phyloP scores from a whole-genome alignment of 2,113 vertebrate species.

The Caloenas nicobarica region DNA sequence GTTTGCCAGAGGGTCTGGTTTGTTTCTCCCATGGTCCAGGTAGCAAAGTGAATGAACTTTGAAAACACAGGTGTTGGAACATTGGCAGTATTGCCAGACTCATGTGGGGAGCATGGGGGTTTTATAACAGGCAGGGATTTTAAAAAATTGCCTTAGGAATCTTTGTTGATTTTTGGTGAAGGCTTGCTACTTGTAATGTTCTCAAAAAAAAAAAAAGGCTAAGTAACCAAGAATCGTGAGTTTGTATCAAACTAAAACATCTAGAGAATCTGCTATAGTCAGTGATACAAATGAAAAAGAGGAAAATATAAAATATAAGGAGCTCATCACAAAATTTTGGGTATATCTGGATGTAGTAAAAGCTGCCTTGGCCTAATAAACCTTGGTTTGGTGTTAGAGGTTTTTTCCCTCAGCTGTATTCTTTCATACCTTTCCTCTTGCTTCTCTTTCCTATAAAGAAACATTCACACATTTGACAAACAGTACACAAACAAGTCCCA shows the following conservation, averaged over 20 bases:
- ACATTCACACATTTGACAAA: not conserved
- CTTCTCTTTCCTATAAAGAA: not conserved
- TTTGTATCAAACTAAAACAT: not conserved
- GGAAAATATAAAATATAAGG: not conserved
- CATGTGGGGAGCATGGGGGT: rapidly evolving
- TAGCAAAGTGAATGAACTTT: not conserved
- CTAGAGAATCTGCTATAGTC: not conserved
- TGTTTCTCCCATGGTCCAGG: not conserved
- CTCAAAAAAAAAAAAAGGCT: not conserved
- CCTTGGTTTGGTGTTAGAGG: not conserved
- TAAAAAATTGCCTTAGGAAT: not conserved
- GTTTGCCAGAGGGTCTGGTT: not conserved
- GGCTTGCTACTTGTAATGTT: not conserved
- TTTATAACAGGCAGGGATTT: not conserved
- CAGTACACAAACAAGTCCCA: not conserved
- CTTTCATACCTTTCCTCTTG: not conserved
- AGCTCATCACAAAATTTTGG: not conserved
- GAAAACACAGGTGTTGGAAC: not conserved
- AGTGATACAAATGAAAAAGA: not conserved
- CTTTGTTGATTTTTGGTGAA: not conserved
- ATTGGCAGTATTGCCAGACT: not conserved
- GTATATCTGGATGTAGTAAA: not conserved
- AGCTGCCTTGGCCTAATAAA: not conserved
- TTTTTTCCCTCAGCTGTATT: not conserved
- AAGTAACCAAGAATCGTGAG: not conserved